Conservation (phyloP, 2,888 invertebrate genomes). For the Orthosia gothica region DNA sequence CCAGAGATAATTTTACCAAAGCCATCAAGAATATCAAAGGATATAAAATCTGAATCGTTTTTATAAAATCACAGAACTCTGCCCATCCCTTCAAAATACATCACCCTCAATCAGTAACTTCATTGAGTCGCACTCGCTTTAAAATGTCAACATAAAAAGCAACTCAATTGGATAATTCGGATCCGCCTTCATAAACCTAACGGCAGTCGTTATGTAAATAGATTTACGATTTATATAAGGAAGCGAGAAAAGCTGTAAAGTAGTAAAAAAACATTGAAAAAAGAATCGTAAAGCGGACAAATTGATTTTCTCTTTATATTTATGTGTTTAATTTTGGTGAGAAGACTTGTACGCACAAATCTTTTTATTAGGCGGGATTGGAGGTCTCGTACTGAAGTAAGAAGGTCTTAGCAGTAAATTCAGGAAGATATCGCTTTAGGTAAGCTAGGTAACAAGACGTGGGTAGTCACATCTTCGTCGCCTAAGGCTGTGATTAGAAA, state of each 20-base stretch:
- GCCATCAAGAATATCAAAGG: neutral
- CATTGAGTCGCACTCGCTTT: constrained; percentile 30
- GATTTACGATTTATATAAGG: constrained; percentile 65
- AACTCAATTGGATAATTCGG: constrained; percentile 62
- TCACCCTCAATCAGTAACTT: constrained; percentile 17
- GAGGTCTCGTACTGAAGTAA: no score
- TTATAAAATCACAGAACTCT: neutral
- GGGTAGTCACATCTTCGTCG: no score
- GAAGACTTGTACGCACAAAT: no score
- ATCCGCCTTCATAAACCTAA: constrained; percentile 59
- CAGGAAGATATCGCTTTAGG: constrained; percentile 5
- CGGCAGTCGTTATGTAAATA: constrained; percentile 65
- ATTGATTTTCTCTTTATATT: constrained; percentile 65
- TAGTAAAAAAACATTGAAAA: constrained; percentile 66
- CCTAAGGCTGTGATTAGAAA: no score
- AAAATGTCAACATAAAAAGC: constrained; percentile 52
- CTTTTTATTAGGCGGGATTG: no score
- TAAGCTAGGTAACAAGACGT: constrained; percentile 1
- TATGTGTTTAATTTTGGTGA: constrained; percentile 64
- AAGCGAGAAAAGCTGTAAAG: constrained; percentile 58
- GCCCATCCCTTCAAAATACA: neutral
- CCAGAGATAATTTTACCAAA: neutral
- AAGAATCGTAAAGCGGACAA: constrained; percentile 63
- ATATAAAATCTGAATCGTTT: neutral
- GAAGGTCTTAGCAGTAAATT: no score